phyloP scores from a whole-genome alignment of 2,797 vertebrate genomes.

The Muscicapa striata region DNA sequence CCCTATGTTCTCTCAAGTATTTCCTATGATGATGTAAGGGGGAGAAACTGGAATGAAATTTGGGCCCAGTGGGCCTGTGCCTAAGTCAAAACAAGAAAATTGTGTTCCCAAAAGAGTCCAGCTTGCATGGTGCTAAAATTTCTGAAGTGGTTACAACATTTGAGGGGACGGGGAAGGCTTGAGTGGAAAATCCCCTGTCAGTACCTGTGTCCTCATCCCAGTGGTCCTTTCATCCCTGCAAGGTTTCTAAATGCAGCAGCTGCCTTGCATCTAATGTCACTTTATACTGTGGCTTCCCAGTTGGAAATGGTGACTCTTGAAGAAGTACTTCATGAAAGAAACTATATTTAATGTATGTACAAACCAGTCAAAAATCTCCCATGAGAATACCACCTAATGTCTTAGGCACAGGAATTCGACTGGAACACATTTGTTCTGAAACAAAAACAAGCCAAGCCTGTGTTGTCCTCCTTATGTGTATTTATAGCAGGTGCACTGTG shows the following conservation, averaged over 20 bases:
- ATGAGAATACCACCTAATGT: not conserved
- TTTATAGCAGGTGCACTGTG: not conserved
- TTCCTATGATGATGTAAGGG: accelerated
- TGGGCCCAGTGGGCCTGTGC: not conserved
- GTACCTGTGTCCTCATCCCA: not conserved
- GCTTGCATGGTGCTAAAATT: not conserved
- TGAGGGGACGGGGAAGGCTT: not conserved
- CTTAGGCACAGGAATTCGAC: not conserved
- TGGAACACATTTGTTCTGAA: not conserved
- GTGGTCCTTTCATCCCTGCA: accelerated
- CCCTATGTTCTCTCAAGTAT: accelerated
- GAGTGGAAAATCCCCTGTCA: not conserved
- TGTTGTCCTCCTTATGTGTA: not conserved
- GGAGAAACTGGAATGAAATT: not conserved
- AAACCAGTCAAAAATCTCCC: not conserved
- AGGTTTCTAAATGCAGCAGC: not conserved
- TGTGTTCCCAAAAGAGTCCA: not conserved
- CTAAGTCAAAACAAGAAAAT: not conserved
- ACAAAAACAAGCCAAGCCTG: not conserved
- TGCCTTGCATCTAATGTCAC: not conserved
- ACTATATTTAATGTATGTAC: accelerated
- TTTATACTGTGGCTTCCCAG: not conserved
- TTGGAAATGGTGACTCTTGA: not conserved
- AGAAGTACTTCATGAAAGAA: not conserved
- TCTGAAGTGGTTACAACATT: not conserved